These are phyloP conservation scores for Drosophila truncata DNA, from an alignment of 1,140 invertebrate genomes.

Conservation along the genomic window DNA sequence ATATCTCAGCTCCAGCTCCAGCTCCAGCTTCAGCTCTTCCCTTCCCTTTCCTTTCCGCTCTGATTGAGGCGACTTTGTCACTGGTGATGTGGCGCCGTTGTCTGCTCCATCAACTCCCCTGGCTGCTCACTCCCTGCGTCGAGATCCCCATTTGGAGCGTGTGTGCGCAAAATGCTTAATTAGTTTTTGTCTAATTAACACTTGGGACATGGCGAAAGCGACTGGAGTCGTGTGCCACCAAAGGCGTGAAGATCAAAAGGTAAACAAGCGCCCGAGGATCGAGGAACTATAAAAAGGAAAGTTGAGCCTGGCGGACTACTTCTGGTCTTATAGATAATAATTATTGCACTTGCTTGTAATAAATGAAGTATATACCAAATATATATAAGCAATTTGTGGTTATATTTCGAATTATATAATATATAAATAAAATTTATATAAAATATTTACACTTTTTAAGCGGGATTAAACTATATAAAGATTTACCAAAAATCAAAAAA, in stretches of 20 bases:
- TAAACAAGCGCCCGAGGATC: conserved; percentile 10
- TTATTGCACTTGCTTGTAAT: too few species aligned
- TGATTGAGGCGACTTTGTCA: conserved; percentile 44
- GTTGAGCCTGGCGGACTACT: not conserved
- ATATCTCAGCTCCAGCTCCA: conserved; percentile 8
- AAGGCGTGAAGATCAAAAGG: conserved; percentile 76
- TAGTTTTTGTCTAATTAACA: conserved; percentile 82
- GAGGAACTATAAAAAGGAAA: not conserved
- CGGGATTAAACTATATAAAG: not conserved
- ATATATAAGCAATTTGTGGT: not conserved
- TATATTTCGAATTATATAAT: too few species aligned
- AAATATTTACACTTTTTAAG: not conserved
- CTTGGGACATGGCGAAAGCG: conserved; percentile 60
- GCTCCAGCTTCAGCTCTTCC: conserved; percentile 9
- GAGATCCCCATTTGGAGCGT: conserved; percentile 24
- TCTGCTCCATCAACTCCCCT: conserved; percentile 10
- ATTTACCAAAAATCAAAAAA: not conserved
- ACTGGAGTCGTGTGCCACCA: conserved; percentile 69
- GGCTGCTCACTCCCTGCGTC: not conserved
- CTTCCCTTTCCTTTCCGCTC: not conserved
- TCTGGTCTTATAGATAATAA: not conserved
- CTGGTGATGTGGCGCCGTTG: conserved; percentile 43
- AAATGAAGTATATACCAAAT: too few species aligned
- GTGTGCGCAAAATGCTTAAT: conserved; percentile 79
- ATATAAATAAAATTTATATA: too few species aligned